A percentile compares a stretch with the other conserved stretches of the same genome.
These are phyloP conservation scores for Aplocera efformata DNA, from an alignment of 2,888 invertebrate genomes.

Conservation along the genomic window DNA sequence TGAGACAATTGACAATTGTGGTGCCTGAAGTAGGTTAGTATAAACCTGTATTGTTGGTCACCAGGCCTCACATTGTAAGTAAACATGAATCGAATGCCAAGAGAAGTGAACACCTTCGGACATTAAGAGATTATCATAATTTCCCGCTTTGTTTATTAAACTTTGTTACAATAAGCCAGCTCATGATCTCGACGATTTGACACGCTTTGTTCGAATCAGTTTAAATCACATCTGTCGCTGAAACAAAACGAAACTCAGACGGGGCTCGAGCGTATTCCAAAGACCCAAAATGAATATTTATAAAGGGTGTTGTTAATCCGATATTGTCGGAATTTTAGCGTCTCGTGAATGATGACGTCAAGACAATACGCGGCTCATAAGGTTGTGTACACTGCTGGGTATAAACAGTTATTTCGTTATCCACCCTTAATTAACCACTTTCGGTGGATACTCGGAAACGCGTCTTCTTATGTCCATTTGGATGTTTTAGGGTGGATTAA, in stretches of 20 bases:
- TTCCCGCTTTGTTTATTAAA: too few relatives aligned
- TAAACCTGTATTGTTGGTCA: too few relatives aligned
- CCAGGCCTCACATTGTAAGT: too few relatives aligned
- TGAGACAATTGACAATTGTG: too few relatives aligned
- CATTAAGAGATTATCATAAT: too few relatives aligned
- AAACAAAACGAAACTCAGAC: slow-evolving; percentile 61
- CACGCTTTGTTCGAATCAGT: slow-evolving; percentile 30
- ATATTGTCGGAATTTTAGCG: slow-evolving; percentile 74
- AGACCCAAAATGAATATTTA: slow-evolving; percentile 75
- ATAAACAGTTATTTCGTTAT: slow-evolving; percentile 7
- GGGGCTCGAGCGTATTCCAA: slow-evolving; percentile 59
- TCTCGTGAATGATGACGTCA: slow-evolving; percentile 70
- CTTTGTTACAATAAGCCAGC: slow-evolving; percentile 4
- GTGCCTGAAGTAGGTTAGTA: too few relatives aligned
- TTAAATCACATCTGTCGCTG: slow-evolving; percentile 63
- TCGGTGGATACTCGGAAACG: too few relatives aligned
- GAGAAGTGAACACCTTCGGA: too few relatives aligned
- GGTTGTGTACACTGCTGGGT: slow-evolving; percentile 45
- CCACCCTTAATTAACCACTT: too few relatives aligned
- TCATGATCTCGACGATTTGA: slow-evolving; percentile 27
- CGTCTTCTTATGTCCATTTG: too few relatives aligned
- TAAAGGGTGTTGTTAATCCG: slow-evolving; percentile 75
- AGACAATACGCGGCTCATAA: slow-evolving; percentile 65
- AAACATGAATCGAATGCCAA: too few relatives aligned
- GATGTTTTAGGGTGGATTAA: too few relatives aligned